Evolutionary conservation across 2,888 invertebrate species (phyloP).

Genomic region (Dermolepida albohirtum): DNA sequence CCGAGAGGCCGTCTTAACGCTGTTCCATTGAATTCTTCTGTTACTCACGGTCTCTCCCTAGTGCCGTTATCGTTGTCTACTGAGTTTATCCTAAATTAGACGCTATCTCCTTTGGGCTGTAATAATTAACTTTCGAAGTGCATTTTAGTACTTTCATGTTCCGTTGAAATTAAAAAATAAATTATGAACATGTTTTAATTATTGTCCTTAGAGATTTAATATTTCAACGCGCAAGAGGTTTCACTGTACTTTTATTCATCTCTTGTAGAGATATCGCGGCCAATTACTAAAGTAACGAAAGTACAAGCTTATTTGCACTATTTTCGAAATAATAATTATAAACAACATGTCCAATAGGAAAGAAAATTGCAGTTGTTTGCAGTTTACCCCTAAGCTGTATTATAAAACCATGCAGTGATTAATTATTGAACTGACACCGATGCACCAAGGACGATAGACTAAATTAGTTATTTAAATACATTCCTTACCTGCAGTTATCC

Average conservation of each 20-base stretch:
- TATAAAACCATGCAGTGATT: no score
- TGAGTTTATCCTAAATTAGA: conserved; percentile 32
- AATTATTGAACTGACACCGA: no score
- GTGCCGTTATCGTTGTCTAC: conserved; percentile 28
- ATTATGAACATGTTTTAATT: conserved; percentile 27
- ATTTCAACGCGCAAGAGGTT: conserved; percentile 14
- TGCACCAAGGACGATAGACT: no score
- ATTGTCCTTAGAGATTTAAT: conserved; percentile 26
- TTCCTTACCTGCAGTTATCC: no score
- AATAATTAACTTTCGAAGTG: conserved; percentile 35
- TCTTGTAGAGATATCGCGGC: no score
- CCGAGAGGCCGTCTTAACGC: conserved; percentile 36
- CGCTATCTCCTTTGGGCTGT: conserved; percentile 23
- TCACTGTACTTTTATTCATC: background rate
- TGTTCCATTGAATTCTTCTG: conserved; percentile 16
- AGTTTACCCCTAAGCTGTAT: no score
- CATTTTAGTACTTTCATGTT: conserved; percentile 29
- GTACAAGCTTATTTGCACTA: no score
- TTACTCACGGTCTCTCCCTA: conserved; percentile 16
- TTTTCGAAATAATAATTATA: no score
- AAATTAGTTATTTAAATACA: no score
- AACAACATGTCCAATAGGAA: no score
- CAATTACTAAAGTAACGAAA: no score
- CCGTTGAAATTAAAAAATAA: conserved; percentile 30
- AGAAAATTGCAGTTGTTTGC: no score